Conservation (phyloP, 2,888 invertebrate species). For the Platypus cylindrus region DNA sequence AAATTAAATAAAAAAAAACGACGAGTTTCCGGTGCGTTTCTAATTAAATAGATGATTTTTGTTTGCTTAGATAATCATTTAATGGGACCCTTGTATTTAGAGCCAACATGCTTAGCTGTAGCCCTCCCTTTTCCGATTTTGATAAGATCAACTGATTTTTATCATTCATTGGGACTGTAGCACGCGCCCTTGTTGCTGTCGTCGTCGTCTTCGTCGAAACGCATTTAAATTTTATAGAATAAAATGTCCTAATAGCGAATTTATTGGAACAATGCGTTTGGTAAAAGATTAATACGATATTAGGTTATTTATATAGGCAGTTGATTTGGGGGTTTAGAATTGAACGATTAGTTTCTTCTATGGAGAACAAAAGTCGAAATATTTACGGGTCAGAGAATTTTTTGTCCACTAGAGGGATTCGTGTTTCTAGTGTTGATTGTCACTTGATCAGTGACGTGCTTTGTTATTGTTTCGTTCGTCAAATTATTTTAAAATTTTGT, state of each 20-base stretch:
- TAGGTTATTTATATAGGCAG: too few species aligned
- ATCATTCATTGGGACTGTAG: constrained; percentile 17
- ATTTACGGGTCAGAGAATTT: too few species aligned
- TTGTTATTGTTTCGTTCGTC: too few species aligned
- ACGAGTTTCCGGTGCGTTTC: constrained; percentile 32
- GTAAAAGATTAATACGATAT: constrained; percentile 10
- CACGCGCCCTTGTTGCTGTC: constrained; percentile 21
- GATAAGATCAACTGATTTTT: constrained; percentile 26
- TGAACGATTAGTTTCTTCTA: too few species aligned
- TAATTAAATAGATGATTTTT: constrained; percentile 40
- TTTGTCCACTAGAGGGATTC: too few species aligned
- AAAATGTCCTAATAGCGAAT: constrained; percentile 13
- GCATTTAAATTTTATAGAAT: constrained; percentile 15
- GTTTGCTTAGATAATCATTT: constrained; percentile 40
- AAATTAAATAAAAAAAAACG: too few species aligned
- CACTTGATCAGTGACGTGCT: too few species aligned
- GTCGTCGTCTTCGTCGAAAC: constrained; percentile 6
- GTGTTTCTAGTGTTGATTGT: too few species aligned
- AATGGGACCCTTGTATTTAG: constrained; percentile 35
- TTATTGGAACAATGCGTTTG: constrained; percentile 8
- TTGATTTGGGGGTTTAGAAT: too few species aligned
- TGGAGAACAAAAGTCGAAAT: too few species aligned
- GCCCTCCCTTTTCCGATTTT: constrained; percentile 27
- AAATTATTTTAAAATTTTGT: too few species aligned
- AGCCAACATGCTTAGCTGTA: constrained; percentile 34